These are phyloP conservation scores for Microctenopoma steveboyesi DNA, from an alignment of 2,797 vertebrate species.

Conservation along the genomic window DNA sequence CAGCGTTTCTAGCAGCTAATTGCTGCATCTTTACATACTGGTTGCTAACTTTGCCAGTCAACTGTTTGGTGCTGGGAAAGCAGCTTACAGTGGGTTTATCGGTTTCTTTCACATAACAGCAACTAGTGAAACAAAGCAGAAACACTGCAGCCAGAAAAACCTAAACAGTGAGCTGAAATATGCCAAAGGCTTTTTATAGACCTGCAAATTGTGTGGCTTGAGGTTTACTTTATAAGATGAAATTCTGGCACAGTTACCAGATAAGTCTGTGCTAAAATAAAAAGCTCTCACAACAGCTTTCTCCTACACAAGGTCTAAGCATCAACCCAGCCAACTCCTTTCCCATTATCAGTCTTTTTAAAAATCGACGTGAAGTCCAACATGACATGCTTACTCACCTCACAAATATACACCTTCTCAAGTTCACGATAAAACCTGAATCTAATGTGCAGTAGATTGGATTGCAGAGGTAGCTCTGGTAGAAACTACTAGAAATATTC, in stretches of 20 bases:
- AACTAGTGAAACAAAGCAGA: background rate
- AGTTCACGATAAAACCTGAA: background rate
- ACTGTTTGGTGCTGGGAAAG: background rate
- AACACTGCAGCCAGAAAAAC: background rate
- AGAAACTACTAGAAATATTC: constrained; percentile 11
- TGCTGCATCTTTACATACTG: too few relatives aligned
- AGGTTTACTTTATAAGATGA: background rate
- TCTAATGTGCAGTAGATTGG: background rate
- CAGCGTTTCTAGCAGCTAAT: too few relatives aligned
- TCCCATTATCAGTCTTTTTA: constrained; percentile 17
- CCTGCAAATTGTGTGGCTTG: background rate
- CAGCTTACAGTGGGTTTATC: background rate
- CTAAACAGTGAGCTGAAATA: background rate
- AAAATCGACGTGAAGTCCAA: constrained; percentile 7
- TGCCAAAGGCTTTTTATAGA: background rate
- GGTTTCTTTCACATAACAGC: background rate
- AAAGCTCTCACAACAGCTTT: constrained; percentile 21
- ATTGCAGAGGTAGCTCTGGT: background rate
- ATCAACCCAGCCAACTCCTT: constrained; percentile 1
- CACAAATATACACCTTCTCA: constrained; percentile 4
- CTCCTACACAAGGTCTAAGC: constrained; percentile 6
- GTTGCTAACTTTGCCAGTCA: background rate
- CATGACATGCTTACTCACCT: constrained; percentile 2
- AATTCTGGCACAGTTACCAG: constrained; percentile 1
- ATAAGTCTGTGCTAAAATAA: constrained; percentile 7